Evolutionary conservation across 1,140 invertebrate genomes (phyloP).

Genomic region (Sminthurides bifidus): DNA sequence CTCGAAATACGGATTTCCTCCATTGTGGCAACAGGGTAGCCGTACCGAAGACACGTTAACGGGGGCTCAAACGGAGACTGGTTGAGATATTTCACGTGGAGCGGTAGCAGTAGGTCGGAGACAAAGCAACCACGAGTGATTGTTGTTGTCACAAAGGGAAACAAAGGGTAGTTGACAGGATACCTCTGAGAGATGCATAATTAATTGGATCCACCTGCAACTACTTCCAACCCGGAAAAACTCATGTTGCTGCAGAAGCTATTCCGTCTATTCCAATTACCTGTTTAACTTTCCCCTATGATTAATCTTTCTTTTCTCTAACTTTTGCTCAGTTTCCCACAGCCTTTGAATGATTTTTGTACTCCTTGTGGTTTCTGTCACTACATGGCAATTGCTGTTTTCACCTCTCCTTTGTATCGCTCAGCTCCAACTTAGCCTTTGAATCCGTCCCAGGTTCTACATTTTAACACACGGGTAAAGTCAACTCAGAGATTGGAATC

Average conservation of each 20-base stretch:
- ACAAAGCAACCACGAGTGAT: too few relatives aligned
- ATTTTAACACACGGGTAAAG: too few relatives aligned
- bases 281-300: neutral
- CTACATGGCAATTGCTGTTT: neutral
- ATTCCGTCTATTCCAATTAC: neutral
- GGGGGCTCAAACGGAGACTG: too few relatives aligned
- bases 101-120: too few relatives aligned
- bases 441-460: too few relatives aligned
- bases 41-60: too few relatives aligned
- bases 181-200: constrained; percentile 24
- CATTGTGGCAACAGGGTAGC: too few relatives aligned
- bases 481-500: too few relatives aligned
- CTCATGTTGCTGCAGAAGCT: neutral
- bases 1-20: too few relatives aligned
- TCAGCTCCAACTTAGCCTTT: too few relatives aligned
- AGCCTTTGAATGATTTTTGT: neutral
- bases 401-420: constrained; percentile 1
- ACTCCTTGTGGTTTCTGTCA: neutral
- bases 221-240: constrained; percentile 7
- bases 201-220: constrained; percentile 24
- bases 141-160: constrained; percentile 13
- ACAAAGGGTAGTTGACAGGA: constrained; percentile 17
- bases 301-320: neutral
- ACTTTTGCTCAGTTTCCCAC: constrained; percentile 1
- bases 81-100: too few relatives aligned